Percentiles rank a stretch among this genome's conserved stretches.
Conservation (phyloP, 2,888 invertebrate species). For the Drosophila pegasa region DNA sequence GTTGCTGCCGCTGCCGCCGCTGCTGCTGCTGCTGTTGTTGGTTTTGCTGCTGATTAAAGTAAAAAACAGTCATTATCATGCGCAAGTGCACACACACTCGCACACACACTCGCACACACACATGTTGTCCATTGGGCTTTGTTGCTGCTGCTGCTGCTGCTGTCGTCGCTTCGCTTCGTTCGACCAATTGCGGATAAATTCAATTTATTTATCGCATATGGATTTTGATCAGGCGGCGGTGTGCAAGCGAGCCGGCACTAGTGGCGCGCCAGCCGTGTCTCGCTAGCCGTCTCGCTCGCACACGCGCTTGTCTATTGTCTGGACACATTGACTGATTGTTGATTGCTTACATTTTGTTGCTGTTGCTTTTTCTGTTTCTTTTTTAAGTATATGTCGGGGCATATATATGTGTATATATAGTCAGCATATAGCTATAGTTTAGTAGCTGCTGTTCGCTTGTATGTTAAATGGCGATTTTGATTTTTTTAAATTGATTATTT, state of each 20-base stretch:
- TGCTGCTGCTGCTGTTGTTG: constrained; percentile 29
- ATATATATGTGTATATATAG: constrained; percentile 25
- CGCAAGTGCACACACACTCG: constrained; percentile 30
- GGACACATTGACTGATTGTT: constrained; percentile 70
- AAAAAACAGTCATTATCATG: constrained; percentile 66
- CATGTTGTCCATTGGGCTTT: constrained; percentile 19
- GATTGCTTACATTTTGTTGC: constrained; percentile 54
- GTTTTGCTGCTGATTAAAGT: constrained; percentile 71
- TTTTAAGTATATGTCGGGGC: constrained; percentile 24
- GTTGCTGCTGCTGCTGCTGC: constrained; percentile 20
- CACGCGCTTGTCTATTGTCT: constrained; percentile 40
- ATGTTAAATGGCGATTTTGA: constrained; percentile 83
- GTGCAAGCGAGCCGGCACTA: constrained; percentile 19
- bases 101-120: constrained; percentile 22
- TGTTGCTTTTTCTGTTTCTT: constrained; percentile 2
- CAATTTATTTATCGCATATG: constrained; percentile 83
- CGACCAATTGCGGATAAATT: constrained; percentile 83
- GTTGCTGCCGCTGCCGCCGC: constrained; percentile 13
- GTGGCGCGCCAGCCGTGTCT: neutral
- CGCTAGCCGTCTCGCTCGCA: constrained; percentile 28
- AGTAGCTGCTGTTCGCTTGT: constrained; percentile 40
- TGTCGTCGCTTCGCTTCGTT: constrained; percentile 45
- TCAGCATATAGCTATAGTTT: constrained; percentile 35
- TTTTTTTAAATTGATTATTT: constrained; percentile 85
- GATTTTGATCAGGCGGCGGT: constrained; percentile 67